Evolutionary conservation across 2,113 vertebrate genomes (phyloP).

Genomic region (Triplophysa dalaica): DNA sequence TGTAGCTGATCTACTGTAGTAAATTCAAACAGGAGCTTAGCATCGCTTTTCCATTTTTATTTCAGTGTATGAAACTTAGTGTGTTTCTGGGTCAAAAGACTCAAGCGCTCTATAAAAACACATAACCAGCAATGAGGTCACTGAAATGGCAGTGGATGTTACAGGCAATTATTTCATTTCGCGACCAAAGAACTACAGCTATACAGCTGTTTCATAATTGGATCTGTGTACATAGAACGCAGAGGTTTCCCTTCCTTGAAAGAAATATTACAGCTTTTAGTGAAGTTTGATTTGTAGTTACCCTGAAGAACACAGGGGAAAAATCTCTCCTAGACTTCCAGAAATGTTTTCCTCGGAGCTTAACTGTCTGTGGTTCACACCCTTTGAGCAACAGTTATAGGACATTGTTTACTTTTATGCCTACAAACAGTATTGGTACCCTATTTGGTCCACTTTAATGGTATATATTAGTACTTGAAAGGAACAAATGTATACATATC

Average conservation of each 20-base stretch:
- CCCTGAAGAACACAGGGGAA: neutral
- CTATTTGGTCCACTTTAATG: neutral
- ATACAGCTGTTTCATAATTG: too few species aligned
- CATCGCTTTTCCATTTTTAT: too few species aligned
- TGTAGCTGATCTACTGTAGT: too few species aligned
- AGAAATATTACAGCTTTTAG: neutral
- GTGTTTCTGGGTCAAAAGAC: too few species aligned
- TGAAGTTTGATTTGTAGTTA: neutral
- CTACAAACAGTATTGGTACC: neutral
- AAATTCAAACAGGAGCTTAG: too few species aligned
- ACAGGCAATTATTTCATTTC: neutral
- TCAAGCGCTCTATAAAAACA: too few species aligned
- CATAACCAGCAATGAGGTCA: too few species aligned
- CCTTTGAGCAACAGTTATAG: neutral
- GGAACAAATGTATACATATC: too few species aligned
- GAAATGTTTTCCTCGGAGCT: neutral
- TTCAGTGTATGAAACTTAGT: too few species aligned
- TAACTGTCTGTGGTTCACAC: neutral
- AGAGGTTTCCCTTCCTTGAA: neutral
- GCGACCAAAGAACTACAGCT: neutral
- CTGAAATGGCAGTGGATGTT: too few species aligned
- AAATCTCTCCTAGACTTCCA: neutral
- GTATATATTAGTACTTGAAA: too few species aligned
- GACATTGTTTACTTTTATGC: neutral
- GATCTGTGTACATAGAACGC: neutral